Conservation (phyloP, 2,888 invertebrate species). For the Nemotelus pantherinus region DNA sequence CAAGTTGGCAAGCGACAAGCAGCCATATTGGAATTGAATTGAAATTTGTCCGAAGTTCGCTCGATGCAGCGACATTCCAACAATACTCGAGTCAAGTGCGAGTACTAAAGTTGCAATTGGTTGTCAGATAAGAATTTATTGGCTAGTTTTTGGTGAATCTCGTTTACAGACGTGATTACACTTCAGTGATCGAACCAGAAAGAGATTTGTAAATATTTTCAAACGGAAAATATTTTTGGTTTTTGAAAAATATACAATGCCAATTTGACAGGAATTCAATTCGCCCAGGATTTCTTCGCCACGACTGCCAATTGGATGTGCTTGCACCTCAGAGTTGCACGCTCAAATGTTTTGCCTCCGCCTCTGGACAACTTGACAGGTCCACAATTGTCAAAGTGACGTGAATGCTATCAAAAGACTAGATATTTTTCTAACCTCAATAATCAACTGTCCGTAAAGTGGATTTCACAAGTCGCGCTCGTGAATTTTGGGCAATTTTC, state of each 20-base stretch:
- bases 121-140: background rate
- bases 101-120: conserved; percentile 1
- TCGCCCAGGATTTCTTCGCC: background rate
- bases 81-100: conserved; percentile 37
- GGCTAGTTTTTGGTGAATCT: too few species aligned
- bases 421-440: conserved; percentile 25
- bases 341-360: background rate
- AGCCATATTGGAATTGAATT: conserved; percentile 55
- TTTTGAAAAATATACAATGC: background rate
- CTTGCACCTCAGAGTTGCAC: background rate
- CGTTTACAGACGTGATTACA: too few species aligned
- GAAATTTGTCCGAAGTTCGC: conserved; percentile 52
- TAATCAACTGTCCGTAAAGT: background rate
- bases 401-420: background rate
- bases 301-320: background rate
- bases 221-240: background rate
- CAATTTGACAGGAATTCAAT: background rate
- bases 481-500: background rate
- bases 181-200: too few species aligned
- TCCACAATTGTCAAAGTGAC: background rate
- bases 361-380: too few species aligned
- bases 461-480: background rate
- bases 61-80: conserved; percentile 53
- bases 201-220: background rate
- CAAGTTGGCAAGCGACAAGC: conserved; percentile 54